These are phyloP conservation scores for Meriones unguiculatus DNA, from an alignment of 2,113 vertebrate species.

Conservation along the genomic window DNA sequence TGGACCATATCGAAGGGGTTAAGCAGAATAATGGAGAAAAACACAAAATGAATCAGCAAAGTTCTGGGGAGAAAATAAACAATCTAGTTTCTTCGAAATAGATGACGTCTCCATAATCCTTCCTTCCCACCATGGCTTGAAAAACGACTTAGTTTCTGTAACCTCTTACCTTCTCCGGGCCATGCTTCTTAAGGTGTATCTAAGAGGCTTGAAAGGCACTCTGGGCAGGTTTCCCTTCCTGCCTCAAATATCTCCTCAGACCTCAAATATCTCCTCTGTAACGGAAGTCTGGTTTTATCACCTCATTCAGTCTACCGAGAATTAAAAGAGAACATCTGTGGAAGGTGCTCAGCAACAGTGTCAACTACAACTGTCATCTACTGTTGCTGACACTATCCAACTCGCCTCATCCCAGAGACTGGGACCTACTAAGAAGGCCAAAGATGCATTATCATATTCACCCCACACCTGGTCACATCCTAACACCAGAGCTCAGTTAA, in stretches of 20 bases:
- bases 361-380: neutral
- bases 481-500: neutral
- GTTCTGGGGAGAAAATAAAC: neutral
- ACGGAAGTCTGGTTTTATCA: slow-evolving; percentile 38
- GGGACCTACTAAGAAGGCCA: neutral
- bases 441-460: neutral
- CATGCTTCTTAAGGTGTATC: neutral
- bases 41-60: neutral
- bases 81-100: neutral
- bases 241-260: neutral
- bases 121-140: neutral
- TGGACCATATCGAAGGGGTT: neutral
- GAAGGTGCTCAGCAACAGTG: neutral
- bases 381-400: neutral
- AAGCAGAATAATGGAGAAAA: neutral
- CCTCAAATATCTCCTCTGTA: neutral
- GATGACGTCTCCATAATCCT: neutral
- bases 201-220: neutral
- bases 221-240: neutral
- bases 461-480: neutral
- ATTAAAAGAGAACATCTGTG: neutral
- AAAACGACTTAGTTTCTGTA: neutral
- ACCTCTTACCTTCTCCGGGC: neutral
- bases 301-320: neutral
- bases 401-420: neutral